A percentile compares a stretch with the other conserved stretches of the same genome.
Conservation (phyloP, 2,113 vertebrate genomes). For the Chroicocephalus ridibundus region DNA sequence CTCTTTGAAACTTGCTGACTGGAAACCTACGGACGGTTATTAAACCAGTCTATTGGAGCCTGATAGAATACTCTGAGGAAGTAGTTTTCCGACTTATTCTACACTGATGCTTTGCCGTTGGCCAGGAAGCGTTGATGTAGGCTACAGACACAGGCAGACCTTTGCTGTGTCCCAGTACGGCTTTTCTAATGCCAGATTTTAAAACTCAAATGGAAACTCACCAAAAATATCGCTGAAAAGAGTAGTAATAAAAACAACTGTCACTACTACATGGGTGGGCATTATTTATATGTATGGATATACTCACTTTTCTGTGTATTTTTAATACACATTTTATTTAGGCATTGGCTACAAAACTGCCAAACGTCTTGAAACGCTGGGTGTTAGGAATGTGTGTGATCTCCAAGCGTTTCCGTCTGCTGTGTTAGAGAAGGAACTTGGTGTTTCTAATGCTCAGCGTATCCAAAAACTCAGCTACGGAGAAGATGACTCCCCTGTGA, state of each 20-base stretch:
- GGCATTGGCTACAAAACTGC: constrained; percentile 86
- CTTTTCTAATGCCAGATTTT: not conserved
- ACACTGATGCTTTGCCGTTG: not conserved
- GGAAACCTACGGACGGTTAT: not conserved
- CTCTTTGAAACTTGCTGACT: not conserved
- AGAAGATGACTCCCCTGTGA: constrained; percentile 82
- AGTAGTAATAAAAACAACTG: not conserved
- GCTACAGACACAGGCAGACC: not conserved
- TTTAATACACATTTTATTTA: not conserved
- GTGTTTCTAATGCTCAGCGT: constrained; percentile 73
- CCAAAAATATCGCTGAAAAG: not conserved
- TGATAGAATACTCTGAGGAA: not conserved
- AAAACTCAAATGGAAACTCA: not conserved
- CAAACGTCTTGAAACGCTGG: constrained; percentile 78
- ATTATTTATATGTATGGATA: not conserved
- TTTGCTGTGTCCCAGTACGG: not conserved
- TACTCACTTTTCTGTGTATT: not conserved
- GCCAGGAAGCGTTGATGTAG: not conserved
- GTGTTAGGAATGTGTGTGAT: constrained; percentile 74
- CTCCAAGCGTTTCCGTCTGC: constrained; percentile 76
- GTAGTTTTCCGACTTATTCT: not conserved
- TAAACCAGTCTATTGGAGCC: not conserved
- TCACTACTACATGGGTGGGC: not conserved
- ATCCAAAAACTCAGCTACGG: constrained; percentile 83
- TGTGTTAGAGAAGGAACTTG: constrained; percentile 79